Evolutionary conservation across 2,113 vertebrate species (phyloP).

Genomic region (Catharus bicknelli): DNA sequence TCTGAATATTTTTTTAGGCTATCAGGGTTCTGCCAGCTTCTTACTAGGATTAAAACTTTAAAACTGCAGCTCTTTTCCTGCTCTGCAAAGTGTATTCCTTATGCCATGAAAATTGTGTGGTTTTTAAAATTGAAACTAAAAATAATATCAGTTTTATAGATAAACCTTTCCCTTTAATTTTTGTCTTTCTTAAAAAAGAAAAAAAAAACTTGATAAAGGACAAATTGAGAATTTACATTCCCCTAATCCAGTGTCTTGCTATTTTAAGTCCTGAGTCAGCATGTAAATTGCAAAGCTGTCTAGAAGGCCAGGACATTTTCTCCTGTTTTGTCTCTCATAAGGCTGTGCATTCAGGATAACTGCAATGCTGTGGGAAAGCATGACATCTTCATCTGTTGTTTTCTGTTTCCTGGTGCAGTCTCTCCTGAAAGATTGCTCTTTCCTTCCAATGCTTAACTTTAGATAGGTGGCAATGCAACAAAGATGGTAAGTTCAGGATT

Average conservation of each 20-base stretch:
- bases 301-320: neutral
- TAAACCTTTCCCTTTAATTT: neutral
- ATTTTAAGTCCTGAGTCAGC: neutral
- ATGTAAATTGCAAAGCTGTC: neutral
- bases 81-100: neutral
- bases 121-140: neutral
- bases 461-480: neutral
- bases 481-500: neutral
- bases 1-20: neutral
- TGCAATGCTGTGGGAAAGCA: neutral
- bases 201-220: neutral
- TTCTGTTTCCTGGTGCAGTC: neutral
- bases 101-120: neutral
- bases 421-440: neutral
- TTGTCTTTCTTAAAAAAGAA: neutral
- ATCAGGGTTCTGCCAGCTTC: neutral
- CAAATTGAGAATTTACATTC: neutral
- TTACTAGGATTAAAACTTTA: neutral
- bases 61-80: neutral
- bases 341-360: neutral
- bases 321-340: neutral
- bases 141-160: neutral
- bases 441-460: neutral
- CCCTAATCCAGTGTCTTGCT: neutral
- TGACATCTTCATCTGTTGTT: neutral